Evolutionary conservation across 2,888 invertebrate species (phyloP), one percentile per base, ranked within the genome.

Genomic region (Ptilodon capucinus): DNA sequence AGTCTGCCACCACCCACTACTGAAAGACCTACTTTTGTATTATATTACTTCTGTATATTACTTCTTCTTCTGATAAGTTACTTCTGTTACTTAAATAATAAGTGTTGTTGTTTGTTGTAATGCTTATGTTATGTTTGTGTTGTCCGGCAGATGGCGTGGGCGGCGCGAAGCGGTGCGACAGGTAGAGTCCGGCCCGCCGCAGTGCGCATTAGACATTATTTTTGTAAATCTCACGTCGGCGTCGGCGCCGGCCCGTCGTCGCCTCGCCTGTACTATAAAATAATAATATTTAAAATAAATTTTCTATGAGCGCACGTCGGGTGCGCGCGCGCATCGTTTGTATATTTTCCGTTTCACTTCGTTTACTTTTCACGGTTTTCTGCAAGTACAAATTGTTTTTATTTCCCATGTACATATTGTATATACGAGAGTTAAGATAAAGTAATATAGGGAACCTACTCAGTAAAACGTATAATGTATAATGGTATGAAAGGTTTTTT

Each of bases 341-440:
- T 87, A 88, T 82, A 86, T 86, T 84, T 48, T 83, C 82, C 70
- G 76, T 85, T 84, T 79, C 72, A 66, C 66, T 76, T 76, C 66
- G 68, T 68, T 69, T 82, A 81, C 69, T 72, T 85, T 80, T 86
- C 82, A 87, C 86, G 78, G 79, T 87, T 88, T 82, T 91, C 91
- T 87, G 89, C 90, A 88, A 91, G 91, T 91, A 91, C 91, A 91
- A 91, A 91, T 89, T 90, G 88, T 91, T 91, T 90, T 86, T 90
- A 87, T 90, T 91, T 89, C 82, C 81, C 84, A 79, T 92, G 91
- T 91, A 91, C 84, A 91, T 91, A 91, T 80, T 91, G 91, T 91
- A 91, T 84, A 91, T 91, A 91, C 72, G 74, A 79, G 76, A 76
- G 71, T 80, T 80, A 78, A 77, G 76, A 75, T 80, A 71, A n/a